A percentile compares a stretch with the other conserved stretches of the same genome.
Conservation (phyloP, 2,113 vertebrate species). For the Neotragus pygmaeus region DNA sequence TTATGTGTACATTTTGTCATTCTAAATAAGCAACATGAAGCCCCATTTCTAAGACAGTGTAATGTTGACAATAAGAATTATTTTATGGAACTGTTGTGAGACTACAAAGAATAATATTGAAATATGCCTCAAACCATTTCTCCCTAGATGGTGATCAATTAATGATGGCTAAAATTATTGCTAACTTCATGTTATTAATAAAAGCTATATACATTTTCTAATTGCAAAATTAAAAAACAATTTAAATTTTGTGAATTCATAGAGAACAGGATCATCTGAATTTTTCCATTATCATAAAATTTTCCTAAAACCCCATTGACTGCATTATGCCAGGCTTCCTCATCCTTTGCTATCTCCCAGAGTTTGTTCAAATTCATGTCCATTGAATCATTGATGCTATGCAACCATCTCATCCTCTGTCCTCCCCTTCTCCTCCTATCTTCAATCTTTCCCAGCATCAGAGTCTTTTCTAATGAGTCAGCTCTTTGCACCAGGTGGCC, state of each 20-base stretch:
- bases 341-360: background rate
- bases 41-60: background rate
- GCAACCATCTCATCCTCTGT: background rate
- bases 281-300: background rate
- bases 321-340: background rate
- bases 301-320: background rate
- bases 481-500: background rate
- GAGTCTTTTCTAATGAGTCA: background rate
- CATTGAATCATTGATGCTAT: background rate
- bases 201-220: background rate
- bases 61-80: background rate
- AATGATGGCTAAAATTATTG: background rate
- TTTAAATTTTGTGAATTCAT: background rate
- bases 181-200: background rate
- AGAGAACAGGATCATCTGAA: background rate
- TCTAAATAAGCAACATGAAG: background rate
- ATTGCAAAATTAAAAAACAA: background rate
- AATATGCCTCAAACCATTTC: background rate
- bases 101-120: background rate
- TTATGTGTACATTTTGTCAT: background rate
- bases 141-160: background rate
- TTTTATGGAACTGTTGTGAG: background rate
- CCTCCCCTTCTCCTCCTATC: background rate
- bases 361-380: background rate
- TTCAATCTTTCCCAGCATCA: background rate